Conservation (phyloP, 64 coral and sea anemone genomes). For the Montipora sp. region DNA sequence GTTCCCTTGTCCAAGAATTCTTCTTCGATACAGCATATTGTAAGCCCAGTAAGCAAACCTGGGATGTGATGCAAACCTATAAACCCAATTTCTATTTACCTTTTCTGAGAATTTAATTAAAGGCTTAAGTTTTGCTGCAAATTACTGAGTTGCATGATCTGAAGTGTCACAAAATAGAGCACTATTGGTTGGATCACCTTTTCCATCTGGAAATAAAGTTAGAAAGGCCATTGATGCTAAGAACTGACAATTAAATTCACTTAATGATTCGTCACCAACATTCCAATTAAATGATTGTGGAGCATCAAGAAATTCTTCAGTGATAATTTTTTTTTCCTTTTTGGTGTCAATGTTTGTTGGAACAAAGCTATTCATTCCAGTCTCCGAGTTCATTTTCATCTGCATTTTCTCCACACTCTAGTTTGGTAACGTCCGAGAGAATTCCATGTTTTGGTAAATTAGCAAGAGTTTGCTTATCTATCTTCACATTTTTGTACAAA, state of each 20-base stretch:
- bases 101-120: conserved; percentile 7
- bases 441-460: background rate
- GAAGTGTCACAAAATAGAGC: conserved; percentile 36
- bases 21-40: conserved; percentile 44
- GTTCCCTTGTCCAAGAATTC: conserved; percentile 19
- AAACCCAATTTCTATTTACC: conserved; percentile 44
- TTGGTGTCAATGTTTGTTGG: conserved; percentile 46
- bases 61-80: conserved; percentile 59
- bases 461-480: background rate
- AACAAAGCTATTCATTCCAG: conserved; percentile 58
- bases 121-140: background rate
- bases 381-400: background rate
- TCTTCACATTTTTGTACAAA: background rate
- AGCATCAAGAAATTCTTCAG: background rate
- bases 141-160: conserved; percentile 17
- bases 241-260: conserved; percentile 50
- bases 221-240: conserved; percentile 64
- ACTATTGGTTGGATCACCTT: conserved; percentile 24
- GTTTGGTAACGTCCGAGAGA: background rate
- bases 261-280: conserved; percentile 44
- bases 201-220: conserved; percentile 29
- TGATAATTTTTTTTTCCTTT: conserved; percentile 40
- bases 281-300: background rate
- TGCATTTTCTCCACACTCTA: background rate
- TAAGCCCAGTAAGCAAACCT: conserved; percentile 62